These are phyloP conservation scores for Penaeus monodon DNA, from an alignment of 2,888 invertebrate genomes.

Conservation along the genomic window DNA sequence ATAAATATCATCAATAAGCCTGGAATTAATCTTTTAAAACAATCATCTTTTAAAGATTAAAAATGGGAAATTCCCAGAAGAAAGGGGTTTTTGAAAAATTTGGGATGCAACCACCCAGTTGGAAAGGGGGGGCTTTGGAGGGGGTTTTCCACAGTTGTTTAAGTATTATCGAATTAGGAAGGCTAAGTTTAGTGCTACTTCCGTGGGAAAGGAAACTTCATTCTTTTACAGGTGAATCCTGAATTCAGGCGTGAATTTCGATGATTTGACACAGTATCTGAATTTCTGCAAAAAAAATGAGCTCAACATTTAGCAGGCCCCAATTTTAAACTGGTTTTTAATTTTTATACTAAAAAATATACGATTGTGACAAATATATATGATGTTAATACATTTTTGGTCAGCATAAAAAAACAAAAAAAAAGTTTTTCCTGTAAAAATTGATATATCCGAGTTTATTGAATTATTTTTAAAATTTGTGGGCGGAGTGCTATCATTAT, in stretches of 20 bases:
- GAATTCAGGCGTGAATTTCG: slow-evolving; percentile 82
- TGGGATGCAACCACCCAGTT: slow-evolving; percentile 14
- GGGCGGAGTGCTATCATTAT: slow-evolving; percentile 36
- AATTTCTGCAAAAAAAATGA: slow-evolving; percentile 39
- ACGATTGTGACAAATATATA: too few species aligned
- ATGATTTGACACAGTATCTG: slow-evolving; percentile 50
- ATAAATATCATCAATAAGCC: background rate
- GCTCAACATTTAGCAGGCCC: too few species aligned
- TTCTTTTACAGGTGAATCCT: slow-evolving; percentile 44
- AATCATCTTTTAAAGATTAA: too few species aligned
- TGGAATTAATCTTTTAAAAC: background rate
- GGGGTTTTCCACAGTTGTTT: slow-evolving; percentile 40
- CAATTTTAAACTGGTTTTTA: too few species aligned
- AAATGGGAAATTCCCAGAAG: background rate
- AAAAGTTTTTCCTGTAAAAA: slow-evolving; percentile 40
- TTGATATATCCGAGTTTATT: slow-evolving; percentile 39
- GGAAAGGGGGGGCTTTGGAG: slow-evolving; percentile 51
- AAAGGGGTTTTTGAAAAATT: slow-evolving; percentile 10
- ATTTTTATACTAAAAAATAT: too few species aligned
- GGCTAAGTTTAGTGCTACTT: slow-evolving; percentile 46
- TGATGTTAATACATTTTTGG: too few species aligned
- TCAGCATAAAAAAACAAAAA: too few species aligned
- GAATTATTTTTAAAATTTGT: slow-evolving; percentile 49
- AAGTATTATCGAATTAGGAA: slow-evolving; percentile 60
- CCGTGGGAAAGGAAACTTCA: slow-evolving; percentile 35